These are phyloP conservation scores for Desmodus rotundus DNA, from an alignment of 2,113 vertebrate genomes.

Conservation along the genomic window DNA sequence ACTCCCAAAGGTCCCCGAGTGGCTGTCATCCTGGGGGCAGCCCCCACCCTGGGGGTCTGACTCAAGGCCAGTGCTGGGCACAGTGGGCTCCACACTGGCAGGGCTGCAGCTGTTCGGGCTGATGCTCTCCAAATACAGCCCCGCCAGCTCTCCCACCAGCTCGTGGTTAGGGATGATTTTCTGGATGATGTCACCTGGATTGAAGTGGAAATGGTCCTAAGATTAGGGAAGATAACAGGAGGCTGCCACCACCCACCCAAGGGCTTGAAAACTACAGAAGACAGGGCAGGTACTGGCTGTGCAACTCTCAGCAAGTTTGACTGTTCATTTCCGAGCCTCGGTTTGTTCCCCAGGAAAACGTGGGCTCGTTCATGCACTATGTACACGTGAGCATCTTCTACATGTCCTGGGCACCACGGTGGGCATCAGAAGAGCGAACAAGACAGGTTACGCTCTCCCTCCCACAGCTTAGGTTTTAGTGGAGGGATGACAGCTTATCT, in stretches of 20 bases:
- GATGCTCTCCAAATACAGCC: slow-evolving; percentile 87
- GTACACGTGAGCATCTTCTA: not conserved
- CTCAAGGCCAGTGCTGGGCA: slow-evolving; percentile 54
- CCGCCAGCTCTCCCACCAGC: slow-evolving; percentile 89
- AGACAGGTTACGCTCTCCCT: not conserved
- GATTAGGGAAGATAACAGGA: not conserved
- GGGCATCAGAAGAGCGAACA: not conserved
- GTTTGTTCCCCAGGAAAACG: not conserved
- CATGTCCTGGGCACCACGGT: not conserved
- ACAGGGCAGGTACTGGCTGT: not conserved
- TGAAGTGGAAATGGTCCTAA: not conserved
- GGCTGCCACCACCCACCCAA: not conserved
- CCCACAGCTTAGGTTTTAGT: not conserved
- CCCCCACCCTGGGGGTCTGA: slow-evolving; percentile 70
- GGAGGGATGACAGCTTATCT: not conserved
- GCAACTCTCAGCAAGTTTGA: not conserved
- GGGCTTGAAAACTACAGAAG: not conserved
- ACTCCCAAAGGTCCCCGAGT: slow-evolving; percentile 95
- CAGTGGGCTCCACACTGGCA: slow-evolving; percentile 57
- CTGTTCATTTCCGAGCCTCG: not conserved
- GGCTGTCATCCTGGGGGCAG: slow-evolving; percentile 81
- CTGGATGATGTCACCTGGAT: slow-evolving; percentile 86
- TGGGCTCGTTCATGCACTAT: not conserved
- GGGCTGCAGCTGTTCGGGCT: slow-evolving; percentile 79
- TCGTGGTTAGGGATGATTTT: slow-evolving; percentile 90